Evolutionary conservation across 2,113 vertebrate genomes (phyloP), one percentile per base, ranked within the genome.

Genomic region (Amblyornis subalaris): DNA sequence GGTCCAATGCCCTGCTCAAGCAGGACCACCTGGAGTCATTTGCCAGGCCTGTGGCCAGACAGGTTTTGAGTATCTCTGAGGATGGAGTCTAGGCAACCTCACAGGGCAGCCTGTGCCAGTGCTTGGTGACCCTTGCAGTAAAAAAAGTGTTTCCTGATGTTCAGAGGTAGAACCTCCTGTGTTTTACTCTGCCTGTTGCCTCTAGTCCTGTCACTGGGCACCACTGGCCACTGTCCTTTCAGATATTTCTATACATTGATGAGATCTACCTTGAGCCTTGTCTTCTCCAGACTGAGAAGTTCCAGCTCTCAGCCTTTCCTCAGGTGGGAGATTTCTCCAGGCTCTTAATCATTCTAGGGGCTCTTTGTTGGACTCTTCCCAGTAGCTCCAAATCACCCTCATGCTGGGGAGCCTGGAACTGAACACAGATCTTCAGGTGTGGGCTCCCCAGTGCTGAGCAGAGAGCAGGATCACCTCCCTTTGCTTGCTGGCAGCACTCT

Each of bases 401-500:
- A 5, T 42, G 42, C 12, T 42, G 66, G 11, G 45, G 14, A 65
- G 15, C 24, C 36, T 82, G n/a, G 45, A 82, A 42, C 36, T 36
- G 20, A 33, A 19, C 57, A 36, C 25, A 82, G 13, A 36, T 47
- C 16, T 65, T 70, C 16, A 60, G 25, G 14, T 74, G 60, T 50
- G 16, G 45, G 54, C 22, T 89, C 40, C 2, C 48, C 36, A 36
- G 38, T 51, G 67, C 25, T 80, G 53, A 65, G 36, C 40, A 71
- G 71, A 40, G 33, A 33, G 36, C 29, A 42, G 8, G 45, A 24
- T 55, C 25, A 22, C n/a, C 25, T 74, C 25, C 28, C 29, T 51
- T 2, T 1, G 8, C 36, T 48, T 70, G 38, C 35, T 82, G 65
- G 28, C 36, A 24, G 1, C 0, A 3, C 10, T 48, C 1, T 7